Conservation (phyloP, 2,888 invertebrate species). For the Cosmopolites sordidus region DNA sequence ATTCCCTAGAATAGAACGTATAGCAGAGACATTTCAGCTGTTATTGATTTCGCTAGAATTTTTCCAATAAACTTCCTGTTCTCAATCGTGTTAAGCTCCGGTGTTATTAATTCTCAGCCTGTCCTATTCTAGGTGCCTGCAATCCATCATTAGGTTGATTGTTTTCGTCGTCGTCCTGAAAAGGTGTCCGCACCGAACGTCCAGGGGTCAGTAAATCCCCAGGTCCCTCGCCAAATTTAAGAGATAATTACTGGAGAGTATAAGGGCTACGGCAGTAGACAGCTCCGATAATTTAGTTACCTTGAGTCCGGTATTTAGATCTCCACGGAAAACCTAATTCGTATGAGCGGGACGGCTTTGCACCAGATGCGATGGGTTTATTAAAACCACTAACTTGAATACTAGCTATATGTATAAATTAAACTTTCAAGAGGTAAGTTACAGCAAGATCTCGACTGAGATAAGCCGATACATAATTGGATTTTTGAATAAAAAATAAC, state of each 20-base stretch:
- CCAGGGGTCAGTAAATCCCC: constrained; percentile 37
- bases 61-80: too few relatives aligned
- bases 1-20: too few relatives aligned
- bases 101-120: background rate
- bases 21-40: too few relatives aligned
- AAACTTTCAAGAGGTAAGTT: too few relatives aligned
- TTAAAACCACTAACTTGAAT: background rate
- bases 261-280: constrained; percentile 43
- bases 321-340: constrained; percentile 8
- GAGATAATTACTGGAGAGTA: constrained; percentile 47
- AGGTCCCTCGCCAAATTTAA: constrained; percentile 48
- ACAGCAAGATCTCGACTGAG: too few relatives aligned
- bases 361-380: background rate
- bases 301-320: constrained; percentile 26
- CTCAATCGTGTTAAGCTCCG: background rate
- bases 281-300: constrained; percentile 46
- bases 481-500: too few relatives aligned
- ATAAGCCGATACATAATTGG: too few relatives aligned
- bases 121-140: background rate
- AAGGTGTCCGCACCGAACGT: constrained; percentile 17
- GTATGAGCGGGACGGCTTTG: background rate
- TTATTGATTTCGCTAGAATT: too few relatives aligned
- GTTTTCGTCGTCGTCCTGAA: constrained; percentile 23
- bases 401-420: background rate
- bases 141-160: constrained; percentile 21